Conservation (phyloP, 2,888 invertebrate genomes). For the Ennomos fuscantarius region DNA sequence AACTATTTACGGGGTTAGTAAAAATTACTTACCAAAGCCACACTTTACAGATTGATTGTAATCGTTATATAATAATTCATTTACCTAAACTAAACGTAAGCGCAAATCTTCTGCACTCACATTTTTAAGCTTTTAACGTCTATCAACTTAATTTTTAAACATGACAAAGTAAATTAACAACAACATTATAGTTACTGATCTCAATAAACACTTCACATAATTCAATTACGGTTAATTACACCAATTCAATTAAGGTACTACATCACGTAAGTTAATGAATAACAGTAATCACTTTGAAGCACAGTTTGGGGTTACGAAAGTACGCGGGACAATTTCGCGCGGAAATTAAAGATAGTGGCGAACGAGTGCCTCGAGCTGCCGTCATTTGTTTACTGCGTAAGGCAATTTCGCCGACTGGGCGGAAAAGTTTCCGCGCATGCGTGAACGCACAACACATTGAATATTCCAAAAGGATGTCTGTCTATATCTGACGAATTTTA, state of each 20-base stretch:
- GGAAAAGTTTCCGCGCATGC: slow-evolving; percentile 15
- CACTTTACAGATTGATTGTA: not conserved
- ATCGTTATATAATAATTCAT: not conserved
- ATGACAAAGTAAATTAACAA: slow-evolving; percentile 5
- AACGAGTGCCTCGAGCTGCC: slow-evolving; percentile 10
- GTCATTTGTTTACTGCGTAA: slow-evolving; percentile 29
- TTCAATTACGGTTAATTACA: slow-evolving; percentile 14
- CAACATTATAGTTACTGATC: slow-evolving; percentile 1
- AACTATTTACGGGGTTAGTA: too few relatives aligned
- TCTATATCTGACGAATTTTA: slow-evolving; percentile 25
- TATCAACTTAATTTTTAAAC: not conserved
- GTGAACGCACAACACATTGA: slow-evolving; percentile 20
- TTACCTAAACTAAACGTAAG: not conserved
- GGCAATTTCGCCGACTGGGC: slow-evolving; percentile 1
- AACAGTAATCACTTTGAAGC: slow-evolving; percentile 13
- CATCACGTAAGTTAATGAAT: slow-evolving; percentile 15
- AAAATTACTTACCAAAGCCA: not conserved
- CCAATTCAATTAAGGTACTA: slow-evolving; percentile 19
- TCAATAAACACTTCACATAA: slow-evolving; percentile 12
- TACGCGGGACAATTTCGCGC: slow-evolving; percentile 22
- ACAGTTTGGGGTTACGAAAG: slow-evolving; percentile 16
- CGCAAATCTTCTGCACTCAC: slow-evolving; percentile 9
- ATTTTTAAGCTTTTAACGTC: slow-evolving; percentile 7
- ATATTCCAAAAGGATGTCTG: slow-evolving; percentile 25
- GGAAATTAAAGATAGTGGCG: slow-evolving; percentile 18